phyloP scores from a whole-genome alignment of 2,797 vertebrate genomes.

The Poecilia wingei region DNA sequence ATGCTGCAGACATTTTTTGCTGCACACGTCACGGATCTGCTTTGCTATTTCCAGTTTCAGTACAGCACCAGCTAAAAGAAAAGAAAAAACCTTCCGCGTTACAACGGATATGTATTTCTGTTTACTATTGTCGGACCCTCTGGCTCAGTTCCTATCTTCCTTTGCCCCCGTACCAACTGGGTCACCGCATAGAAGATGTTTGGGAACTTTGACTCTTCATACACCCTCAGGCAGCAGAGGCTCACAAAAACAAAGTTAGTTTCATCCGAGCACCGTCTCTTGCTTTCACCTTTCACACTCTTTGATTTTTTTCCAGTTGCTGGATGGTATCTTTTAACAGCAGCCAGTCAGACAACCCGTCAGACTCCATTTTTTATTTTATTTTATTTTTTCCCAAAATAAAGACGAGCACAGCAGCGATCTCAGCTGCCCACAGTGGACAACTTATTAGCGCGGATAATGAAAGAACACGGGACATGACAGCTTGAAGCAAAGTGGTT shows the following conservation, averaged over 20 bases:
- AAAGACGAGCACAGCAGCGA: conserved; percentile 25
- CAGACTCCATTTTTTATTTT: conserved; percentile 9
- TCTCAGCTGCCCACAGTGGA: conserved; percentile 45
- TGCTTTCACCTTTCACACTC: conserved; percentile 3
- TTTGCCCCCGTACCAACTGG: neutral
- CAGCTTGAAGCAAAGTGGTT: conserved; percentile 56
- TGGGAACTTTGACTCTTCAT: neutral
- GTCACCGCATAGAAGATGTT: neutral
- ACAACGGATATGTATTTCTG: neutral
- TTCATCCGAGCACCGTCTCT: neutral
- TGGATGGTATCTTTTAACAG: conserved; percentile 15
- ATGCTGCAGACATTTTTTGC: neutral
- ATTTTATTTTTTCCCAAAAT: neutral
- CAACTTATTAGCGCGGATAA: conserved; percentile 65
- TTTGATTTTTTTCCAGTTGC: conserved; percentile 11
- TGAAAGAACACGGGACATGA: conserved; percentile 57
- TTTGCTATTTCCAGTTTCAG: neutral
- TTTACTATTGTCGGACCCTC: neutral
- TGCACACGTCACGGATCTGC: neutral
- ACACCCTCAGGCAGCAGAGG: conserved; percentile 1
- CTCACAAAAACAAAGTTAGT: neutral
- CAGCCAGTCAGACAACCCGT: neutral
- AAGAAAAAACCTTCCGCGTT: neutral
- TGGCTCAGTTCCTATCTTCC: neutral
- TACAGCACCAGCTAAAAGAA: neutral